Conservation (phyloP, 2,888 invertebrate genomes). For the Phyllotreta cruciferae region DNA sequence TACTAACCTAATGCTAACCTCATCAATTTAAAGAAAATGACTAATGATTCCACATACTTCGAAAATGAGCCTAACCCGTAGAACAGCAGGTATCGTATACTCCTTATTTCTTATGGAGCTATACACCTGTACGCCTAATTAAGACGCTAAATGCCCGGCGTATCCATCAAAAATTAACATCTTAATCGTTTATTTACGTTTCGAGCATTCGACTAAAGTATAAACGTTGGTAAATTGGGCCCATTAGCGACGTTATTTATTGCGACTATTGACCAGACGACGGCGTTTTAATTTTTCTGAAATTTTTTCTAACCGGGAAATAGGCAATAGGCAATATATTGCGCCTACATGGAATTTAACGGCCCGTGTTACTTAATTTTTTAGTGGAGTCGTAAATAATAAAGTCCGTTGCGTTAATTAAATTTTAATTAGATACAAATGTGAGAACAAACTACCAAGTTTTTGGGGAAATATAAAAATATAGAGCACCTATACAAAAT, state of each 20-base stretch:
- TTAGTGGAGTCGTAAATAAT: conserved; percentile 17
- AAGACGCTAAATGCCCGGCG: conserved; percentile 27
- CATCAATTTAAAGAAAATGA: conserved; percentile 25
- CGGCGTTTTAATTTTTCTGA: conserved; percentile 10
- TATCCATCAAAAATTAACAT: conserved; percentile 30
- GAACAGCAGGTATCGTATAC: conserved; percentile 26
- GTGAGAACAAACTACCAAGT: conserved; percentile 15
- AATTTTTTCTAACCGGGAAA: conserved; percentile 2
- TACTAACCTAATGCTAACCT: conserved; percentile 21
- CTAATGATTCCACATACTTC: conserved; percentile 24
- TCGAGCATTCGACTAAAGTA: conserved; percentile 28
- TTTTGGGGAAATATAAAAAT: no score
- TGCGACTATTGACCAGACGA: conserved; percentile 7
- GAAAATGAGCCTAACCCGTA: conserved; percentile 23
- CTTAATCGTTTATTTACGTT: conserved; percentile 29
- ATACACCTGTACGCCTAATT: conserved; percentile 30
- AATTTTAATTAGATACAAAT: conserved; percentile 18
- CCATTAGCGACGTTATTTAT: conserved; percentile 28
- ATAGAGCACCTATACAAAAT: no score
- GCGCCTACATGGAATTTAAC: neutral
- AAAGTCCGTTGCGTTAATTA: conserved; percentile 16
- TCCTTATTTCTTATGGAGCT: conserved; percentile 8
- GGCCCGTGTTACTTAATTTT: conserved; percentile 19
- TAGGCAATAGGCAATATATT: neutral
- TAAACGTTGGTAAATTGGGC: conserved; percentile 26